Conservation (phyloP, 2,888 invertebrate species). For the Ectobius pallidus region DNA sequence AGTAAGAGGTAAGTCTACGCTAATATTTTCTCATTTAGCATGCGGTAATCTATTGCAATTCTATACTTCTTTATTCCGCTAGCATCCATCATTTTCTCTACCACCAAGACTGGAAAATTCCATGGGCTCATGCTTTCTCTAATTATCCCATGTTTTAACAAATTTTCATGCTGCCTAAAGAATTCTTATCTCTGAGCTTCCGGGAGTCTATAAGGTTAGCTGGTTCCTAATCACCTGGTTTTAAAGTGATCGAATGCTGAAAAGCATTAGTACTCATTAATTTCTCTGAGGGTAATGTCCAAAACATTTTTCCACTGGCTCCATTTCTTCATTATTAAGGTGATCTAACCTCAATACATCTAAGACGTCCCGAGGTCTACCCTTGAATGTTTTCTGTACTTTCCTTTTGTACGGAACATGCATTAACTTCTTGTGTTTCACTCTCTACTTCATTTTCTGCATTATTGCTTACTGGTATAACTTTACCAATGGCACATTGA, state of each 20-base stretch:
- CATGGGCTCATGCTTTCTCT: neutral
- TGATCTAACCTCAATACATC: too few relatives aligned
- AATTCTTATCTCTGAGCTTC: neutral
- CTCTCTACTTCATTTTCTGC: neutral
- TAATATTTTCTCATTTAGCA: neutral
- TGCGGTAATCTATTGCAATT: neutral
- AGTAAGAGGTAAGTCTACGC: neutral
- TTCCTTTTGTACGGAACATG: neutral
- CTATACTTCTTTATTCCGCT: neutral
- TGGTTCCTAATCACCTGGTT: neutral
- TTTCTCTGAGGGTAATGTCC: slow-evolving; percentile 44
- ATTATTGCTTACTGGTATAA: neutral
- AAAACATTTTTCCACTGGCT: slow-evolving; percentile 42
- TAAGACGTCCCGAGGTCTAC: slow-evolving; percentile 10
- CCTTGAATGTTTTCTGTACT: neutral
- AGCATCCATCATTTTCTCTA: slow-evolving; percentile 4
- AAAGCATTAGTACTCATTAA: slow-evolving; percentile 42
- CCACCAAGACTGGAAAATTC: neutral
- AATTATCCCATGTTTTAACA: slow-evolving; percentile 9
- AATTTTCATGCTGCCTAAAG: neutral
- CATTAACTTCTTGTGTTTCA: too few relatives aligned
- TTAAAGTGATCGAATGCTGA: neutral
- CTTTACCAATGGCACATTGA: neutral
- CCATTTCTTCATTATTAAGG: slow-evolving; percentile 45
- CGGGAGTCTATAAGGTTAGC: neutral